These are phyloP conservation scores for Brachionus rubens DNA, from an alignment of 1,140 invertebrate genomes.

Conservation along the genomic window DNA sequence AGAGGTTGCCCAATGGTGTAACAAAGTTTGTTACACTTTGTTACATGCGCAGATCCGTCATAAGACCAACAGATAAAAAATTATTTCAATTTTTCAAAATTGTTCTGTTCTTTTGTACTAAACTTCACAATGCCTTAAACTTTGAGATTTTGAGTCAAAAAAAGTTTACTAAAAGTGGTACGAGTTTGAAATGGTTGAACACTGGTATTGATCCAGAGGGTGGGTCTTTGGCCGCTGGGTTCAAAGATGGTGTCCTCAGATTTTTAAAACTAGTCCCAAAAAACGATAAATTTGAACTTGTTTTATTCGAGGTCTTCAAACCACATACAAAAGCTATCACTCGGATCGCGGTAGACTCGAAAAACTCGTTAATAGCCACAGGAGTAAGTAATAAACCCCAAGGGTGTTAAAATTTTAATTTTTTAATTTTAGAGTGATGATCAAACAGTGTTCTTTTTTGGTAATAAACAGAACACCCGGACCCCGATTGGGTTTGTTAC, in stretches of 20 bases:
- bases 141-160: constrained; percentile 64
- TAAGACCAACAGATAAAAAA: too few species aligned
- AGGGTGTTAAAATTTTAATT: too few species aligned
- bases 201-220: constrained; percentile 59
- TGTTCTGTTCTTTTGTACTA: too few species aligned
- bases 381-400: too few species aligned
- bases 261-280: constrained; percentile 54
- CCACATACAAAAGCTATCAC: constrained; percentile 56
- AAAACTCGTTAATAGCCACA: constrained; percentile 56
- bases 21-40: too few species aligned
- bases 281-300: constrained; percentile 52
- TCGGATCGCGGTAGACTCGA: constrained; percentile 53
- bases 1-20: too few species aligned
- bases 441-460: constrained; percentile 59
- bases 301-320: constrained; percentile 58
- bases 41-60: too few species aligned
- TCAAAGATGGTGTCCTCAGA: constrained; percentile 71
- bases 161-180: constrained; percentile 66
- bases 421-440: constrained; percentile 57
- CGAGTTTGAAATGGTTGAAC: constrained; percentile 72
- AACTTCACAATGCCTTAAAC: too few species aligned
- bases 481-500: constrained; percentile 59
- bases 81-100: too few species aligned
- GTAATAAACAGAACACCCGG: constrained; percentile 50
- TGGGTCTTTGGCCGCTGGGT: constrained; percentile 62